phyloP scores from a whole-genome alignment of 1,140 invertebrate genomes.

The Drosophila gunungcola region DNA sequence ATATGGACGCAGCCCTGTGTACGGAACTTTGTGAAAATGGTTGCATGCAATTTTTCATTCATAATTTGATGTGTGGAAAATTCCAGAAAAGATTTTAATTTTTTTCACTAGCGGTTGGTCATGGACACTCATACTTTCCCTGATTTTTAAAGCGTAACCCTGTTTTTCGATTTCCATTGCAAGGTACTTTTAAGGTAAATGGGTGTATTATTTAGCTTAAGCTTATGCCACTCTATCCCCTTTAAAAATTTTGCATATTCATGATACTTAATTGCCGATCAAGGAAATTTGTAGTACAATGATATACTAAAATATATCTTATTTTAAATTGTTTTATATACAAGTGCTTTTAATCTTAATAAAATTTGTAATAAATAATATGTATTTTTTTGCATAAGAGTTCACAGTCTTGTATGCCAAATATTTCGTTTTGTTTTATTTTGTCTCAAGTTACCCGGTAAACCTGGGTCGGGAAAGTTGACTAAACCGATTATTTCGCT shows the following conservation, averaged over 20 bases:
- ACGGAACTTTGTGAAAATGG: background rate
- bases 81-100: background rate
- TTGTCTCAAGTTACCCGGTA: background rate
- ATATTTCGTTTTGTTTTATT: background rate
- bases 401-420: background rate
- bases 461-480: background rate
- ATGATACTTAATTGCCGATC: too few relatives aligned
- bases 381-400: background rate
- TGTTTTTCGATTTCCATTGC: background rate
- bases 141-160: conserved; percentile 3
- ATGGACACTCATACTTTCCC: background rate
- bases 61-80: conserved; percentile 15
- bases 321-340: too few relatives aligned
- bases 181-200: background rate
- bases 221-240: background rate
- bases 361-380: background rate
- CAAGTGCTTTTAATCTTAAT: too few relatives aligned
- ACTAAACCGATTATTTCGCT: conserved; percentile 29
- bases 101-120: background rate
- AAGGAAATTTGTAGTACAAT: too few relatives aligned
- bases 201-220: background rate
- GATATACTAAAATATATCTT: too few relatives aligned
- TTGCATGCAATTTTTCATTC: conserved; percentile 20
- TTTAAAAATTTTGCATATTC: too few relatives aligned
- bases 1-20: conserved; percentile 8